phyloP scores from a whole-genome alignment of 2,113 vertebrate species.

The Percopsis transmontana region DNA sequence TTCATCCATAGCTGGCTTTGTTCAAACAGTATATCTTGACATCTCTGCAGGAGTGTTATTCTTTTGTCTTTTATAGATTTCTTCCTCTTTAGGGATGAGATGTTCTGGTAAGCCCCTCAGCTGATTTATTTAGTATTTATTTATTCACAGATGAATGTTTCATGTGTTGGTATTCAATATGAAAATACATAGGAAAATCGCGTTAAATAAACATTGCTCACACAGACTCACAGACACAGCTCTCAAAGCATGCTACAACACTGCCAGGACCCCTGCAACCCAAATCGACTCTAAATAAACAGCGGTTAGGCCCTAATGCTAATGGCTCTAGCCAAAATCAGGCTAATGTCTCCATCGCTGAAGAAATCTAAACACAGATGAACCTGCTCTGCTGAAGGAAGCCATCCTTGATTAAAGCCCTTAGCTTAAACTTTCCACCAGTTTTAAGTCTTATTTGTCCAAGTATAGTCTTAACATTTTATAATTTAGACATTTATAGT shows the following conservation, averaged over 20 bases:
- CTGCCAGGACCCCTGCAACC: constrained; percentile 22
- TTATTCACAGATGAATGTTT: neutral
- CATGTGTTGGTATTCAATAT: neutral
- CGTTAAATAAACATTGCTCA: too few relatives aligned
- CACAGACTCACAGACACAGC: constrained; percentile 13
- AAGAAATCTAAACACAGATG: constrained; percentile 11
- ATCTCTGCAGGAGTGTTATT: too few relatives aligned
- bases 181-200: neutral
- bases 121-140: neutral
- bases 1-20: too few relatives aligned
- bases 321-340: constrained; percentile 4
- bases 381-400: neutral
- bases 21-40: too few relatives aligned
- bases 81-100: too few relatives aligned
- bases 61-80: too few relatives aligned
- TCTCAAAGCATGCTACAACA: constrained; percentile 13
- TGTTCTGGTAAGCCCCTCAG: too few relatives aligned
- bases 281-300: constrained; percentile 50
- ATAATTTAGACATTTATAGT: too few relatives aligned
- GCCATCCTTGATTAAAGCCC: neutral
- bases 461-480: too few relatives aligned
- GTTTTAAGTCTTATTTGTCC: too few relatives aligned
- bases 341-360: neutral
- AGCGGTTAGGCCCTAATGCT: constrained; percentile 15
- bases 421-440: too few relatives aligned